Percentiles rank a stretch among this genome's conserved stretches.
Evolutionary conservation across 2,113 vertebrate genomes (phyloP).

Genomic region (Oreotrochilus melanogaster): DNA sequence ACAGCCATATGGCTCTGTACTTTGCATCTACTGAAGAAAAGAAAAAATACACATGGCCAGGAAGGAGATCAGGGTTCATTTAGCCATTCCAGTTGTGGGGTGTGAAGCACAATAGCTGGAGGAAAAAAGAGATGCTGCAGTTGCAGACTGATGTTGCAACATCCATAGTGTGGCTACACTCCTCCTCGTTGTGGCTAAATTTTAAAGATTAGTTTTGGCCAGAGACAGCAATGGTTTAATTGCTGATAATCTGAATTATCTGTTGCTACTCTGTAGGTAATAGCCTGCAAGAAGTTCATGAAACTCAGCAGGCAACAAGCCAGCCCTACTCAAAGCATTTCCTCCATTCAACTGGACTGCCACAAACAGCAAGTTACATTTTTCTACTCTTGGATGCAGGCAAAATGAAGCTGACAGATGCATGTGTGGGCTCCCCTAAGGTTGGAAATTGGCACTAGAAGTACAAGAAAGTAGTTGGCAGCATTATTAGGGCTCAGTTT

Average conservation of each 20-base stretch:
- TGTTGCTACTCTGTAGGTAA: not conserved
- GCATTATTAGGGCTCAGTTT: slow-evolving; percentile 44
- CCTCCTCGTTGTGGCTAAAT: not conserved
- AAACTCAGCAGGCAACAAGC: not conserved
- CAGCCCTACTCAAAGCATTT: not conserved
- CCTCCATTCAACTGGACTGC: not conserved
- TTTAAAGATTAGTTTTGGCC: not conserved
- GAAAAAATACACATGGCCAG: not conserved
- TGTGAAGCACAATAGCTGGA: not conserved
- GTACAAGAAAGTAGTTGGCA: slow-evolving; percentile 35
- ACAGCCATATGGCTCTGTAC: slow-evolving; percentile 38
- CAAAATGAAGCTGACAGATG: slow-evolving; percentile 37
- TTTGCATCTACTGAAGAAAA: not conserved
- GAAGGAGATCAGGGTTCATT: not conserved
- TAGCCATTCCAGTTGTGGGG: not conserved
- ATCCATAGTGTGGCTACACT: not conserved
- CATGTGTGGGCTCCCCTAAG: slow-evolving; percentile 49
- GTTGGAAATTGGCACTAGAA: slow-evolving; percentile 33
- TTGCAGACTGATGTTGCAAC: not conserved
- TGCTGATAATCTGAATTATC: not conserved
- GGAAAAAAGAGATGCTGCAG: not conserved
- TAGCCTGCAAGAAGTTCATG: not conserved
- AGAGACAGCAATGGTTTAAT: not conserved
- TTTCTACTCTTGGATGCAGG: not conserved
- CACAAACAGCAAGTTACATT: not conserved